These are phyloP conservation scores for Trichechus manatus DNA, from an alignment of 2,113 vertebrate species.

Conservation along the genomic window DNA sequence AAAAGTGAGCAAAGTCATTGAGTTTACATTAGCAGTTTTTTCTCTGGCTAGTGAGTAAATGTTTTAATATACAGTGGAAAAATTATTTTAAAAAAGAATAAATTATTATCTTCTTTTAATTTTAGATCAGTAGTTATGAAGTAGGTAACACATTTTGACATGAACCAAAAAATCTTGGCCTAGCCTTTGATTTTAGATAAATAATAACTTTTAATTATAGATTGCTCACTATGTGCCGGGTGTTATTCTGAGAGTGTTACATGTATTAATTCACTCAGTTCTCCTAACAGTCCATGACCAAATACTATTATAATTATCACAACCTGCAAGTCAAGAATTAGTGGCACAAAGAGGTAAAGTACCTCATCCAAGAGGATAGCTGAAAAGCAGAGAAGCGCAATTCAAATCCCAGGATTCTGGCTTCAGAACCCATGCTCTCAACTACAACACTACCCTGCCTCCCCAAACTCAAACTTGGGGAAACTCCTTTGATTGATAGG, in stretches of 20 bases:
- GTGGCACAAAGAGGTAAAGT: not conserved
- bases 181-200: not conserved
- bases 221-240: not conserved
- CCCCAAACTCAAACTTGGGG: not conserved
- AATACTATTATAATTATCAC: not conserved
- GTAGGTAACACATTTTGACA: not conserved
- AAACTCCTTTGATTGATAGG: not conserved
- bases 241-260: not conserved
- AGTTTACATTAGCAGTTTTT: not conserved
- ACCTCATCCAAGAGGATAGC: not conserved
- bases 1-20: not conserved
- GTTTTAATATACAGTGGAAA: not conserved
- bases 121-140: not conserved
- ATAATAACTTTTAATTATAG: not conserved
- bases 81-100: not conserved
- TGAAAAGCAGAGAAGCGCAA: not conserved
- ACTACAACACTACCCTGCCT: not conserved
- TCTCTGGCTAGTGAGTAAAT: not conserved
- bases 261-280: not conserved
- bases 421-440: not conserved
- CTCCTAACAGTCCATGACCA: not conserved
- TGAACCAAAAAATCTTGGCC: not conserved
- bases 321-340: not conserved
- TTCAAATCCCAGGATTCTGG: not conserved
- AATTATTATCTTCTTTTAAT: not conserved